phyloP scores from a whole-genome alignment of 2,797 vertebrate genomes.

The Coregonus sp. region DNA sequence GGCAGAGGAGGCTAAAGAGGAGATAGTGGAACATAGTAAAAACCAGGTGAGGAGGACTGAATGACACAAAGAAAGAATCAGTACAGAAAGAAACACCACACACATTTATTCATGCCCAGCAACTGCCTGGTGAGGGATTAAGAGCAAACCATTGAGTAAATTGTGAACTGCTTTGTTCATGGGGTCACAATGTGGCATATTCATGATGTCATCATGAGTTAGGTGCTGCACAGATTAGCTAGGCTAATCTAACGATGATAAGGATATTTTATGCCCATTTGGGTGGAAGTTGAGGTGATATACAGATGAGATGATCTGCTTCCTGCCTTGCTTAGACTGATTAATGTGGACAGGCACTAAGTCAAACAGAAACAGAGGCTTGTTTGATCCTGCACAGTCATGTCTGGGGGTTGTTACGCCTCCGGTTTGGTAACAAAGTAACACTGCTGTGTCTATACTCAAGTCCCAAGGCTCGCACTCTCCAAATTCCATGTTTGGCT shows the following conservation, averaged over 20 bases:
- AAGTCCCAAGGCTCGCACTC: not conserved
- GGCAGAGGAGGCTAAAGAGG: slow-evolving; percentile 76
- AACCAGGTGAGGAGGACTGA: slow-evolving; percentile 70
- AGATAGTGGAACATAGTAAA: slow-evolving; percentile 75
- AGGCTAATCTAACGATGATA: not conserved
- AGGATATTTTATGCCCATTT: not conserved
- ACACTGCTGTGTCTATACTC: not conserved
- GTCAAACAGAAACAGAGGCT: not conserved
- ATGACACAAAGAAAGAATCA: not conserved
- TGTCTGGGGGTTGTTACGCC: not conserved
- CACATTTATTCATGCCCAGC: not conserved
- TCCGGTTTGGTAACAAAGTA: not conserved
- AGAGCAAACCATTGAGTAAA: not conserved
- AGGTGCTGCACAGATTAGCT: not conserved
- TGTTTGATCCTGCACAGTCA: not conserved
- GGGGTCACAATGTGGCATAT: not conserved
- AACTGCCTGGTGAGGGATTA: not conserved
- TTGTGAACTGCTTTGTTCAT: not conserved
- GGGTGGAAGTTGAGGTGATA: not conserved
- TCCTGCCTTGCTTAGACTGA: not conserved
- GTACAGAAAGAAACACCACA: not conserved
- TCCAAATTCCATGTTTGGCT: not conserved
- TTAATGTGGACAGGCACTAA: not conserved
- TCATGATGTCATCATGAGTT: not conserved
- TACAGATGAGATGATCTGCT: not conserved